Percentiles rank a stretch among this genome's conserved stretches.
Evolutionary conservation across 2,113 vertebrate species (phyloP).

Genomic region (Natator depressus): DNA sequence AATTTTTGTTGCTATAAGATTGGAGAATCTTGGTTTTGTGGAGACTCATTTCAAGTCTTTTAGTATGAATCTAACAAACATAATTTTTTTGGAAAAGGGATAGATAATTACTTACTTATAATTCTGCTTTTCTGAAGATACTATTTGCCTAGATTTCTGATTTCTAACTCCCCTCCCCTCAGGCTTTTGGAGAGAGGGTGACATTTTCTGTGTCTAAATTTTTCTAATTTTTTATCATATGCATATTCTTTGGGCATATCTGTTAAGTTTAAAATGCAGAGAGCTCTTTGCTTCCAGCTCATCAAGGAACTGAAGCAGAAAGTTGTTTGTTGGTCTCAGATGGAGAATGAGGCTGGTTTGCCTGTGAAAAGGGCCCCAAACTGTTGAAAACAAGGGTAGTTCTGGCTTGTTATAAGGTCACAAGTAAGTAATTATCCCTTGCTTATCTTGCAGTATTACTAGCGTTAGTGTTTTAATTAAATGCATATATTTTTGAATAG

Average conservation of each 20-base stretch:
- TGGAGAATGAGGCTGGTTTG: background rate
- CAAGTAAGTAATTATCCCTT: background rate
- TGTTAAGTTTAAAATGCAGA: background rate
- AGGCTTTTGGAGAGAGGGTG: too few relatives aligned
- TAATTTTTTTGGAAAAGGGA: background rate
- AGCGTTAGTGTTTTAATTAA: too few relatives aligned
- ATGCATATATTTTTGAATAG: too few relatives aligned
- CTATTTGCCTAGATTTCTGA: too few relatives aligned
- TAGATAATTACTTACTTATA: background rate
- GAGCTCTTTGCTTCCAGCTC: fast-evolving
- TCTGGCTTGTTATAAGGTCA: background rate
- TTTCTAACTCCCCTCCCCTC: too few relatives aligned
- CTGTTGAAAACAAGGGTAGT: background rate
- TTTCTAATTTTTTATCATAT: fast-evolving
- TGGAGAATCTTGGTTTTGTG: background rate
- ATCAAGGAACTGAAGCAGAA: background rate
- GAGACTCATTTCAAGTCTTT: background rate
- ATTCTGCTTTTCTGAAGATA: too few relatives aligned
- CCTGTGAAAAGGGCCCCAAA: background rate
- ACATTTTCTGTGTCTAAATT: background rate
- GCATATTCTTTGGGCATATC: background rate
- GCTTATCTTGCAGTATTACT: background rate
- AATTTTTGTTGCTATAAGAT: too few relatives aligned
- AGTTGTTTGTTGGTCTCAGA: background rate
- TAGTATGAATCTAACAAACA: background rate